Evolutionary conservation across 2,113 vertebrate genomes (phyloP).

Genomic region (Cebus imitator): DNA sequence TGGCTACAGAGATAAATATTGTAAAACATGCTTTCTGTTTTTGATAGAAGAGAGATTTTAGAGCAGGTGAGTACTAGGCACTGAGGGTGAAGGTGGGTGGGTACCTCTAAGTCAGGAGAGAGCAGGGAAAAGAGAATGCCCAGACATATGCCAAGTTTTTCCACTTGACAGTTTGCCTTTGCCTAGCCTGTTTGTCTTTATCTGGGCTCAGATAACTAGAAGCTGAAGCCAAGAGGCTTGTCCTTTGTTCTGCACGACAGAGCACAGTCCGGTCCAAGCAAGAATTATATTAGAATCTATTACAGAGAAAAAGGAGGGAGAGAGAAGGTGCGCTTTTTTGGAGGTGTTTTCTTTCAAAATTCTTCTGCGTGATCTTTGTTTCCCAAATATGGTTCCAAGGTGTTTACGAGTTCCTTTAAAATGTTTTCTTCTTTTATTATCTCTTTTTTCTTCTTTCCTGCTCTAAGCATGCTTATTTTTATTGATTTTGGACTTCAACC

Average conservation of each 20-base stretch:
- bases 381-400: not conserved
- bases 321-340: not conserved
- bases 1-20: not conserved
- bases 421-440: slow-evolving; percentile 32
- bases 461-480: slow-evolving; percentile 61
- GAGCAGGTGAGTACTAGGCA: not conserved
- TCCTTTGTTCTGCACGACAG: slow-evolving; percentile 57
- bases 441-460: slow-evolving; percentile 41
- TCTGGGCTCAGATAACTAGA: slow-evolving; percentile 56
- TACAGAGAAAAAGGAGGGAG: not conserved
- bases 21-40: not conserved
- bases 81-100: not conserved
- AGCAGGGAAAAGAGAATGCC: slow-evolving; percentile 46
- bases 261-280: slow-evolving; percentile 30
- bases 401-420: slow-evolving; percentile 42
- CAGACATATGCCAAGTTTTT: slow-evolving; percentile 56
- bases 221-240: slow-evolving; percentile 57
- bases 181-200: slow-evolving; percentile 63
- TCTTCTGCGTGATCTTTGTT: not conserved
- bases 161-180: slow-evolving; percentile 67
- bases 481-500: slow-evolving; percentile 66
- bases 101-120: not conserved
- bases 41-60: not conserved
- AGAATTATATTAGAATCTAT: not conserved
- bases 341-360: not conserved